These are phyloP conservation scores for Drosophila greeni DNA, from an alignment of 2,888 invertebrate species.

Conservation along the genomic window DNA sequence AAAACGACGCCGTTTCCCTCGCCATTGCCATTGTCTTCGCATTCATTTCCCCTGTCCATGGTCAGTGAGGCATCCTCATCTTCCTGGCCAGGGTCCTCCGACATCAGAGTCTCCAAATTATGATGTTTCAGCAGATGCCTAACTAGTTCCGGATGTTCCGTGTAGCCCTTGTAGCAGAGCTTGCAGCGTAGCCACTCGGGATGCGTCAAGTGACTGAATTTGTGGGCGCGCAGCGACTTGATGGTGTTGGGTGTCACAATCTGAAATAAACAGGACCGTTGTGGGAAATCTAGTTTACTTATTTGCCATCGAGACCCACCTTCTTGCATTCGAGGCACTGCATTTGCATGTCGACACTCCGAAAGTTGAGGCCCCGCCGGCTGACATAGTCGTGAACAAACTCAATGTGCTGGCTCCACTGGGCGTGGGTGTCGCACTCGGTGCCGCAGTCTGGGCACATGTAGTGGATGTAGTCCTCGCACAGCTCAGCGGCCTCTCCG, in stretches of 20 bases:
- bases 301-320: conserved; percentile 44
- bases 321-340: conserved; percentile 71
- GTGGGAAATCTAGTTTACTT: background rate
- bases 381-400: conserved; percentile 73
- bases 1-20: conserved; percentile 27
- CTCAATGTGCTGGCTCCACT: conserved; percentile 75
- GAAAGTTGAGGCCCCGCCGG: conserved; percentile 69
- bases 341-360: conserved; percentile 65
- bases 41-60: conserved; percentile 9
- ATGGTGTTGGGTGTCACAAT: conserved; percentile 65
- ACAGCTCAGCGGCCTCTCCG: conserved; percentile 47
- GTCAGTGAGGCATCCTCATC: conserved; percentile 12
- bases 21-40: conserved; percentile 39
- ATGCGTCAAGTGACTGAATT: conserved; percentile 70
- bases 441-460: conserved; percentile 73
- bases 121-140: conserved; percentile 67
- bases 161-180: conserved; percentile 67
- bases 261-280: conserved; percentile 28
- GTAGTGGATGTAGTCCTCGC: conserved; percentile 73
- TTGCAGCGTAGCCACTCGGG: conserved; percentile 75
- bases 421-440: conserved; percentile 69
- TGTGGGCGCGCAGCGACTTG: conserved; percentile 67
- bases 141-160: conserved; percentile 58
- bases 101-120: conserved; percentile 55
- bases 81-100: conserved; percentile 36